Percentiles rank a stretch among this genome's conserved stretches.
These are phyloP conservation scores for Nannobrachium achirus DNA, from an alignment of 2,113 vertebrate species.

Conservation along the genomic window DNA sequence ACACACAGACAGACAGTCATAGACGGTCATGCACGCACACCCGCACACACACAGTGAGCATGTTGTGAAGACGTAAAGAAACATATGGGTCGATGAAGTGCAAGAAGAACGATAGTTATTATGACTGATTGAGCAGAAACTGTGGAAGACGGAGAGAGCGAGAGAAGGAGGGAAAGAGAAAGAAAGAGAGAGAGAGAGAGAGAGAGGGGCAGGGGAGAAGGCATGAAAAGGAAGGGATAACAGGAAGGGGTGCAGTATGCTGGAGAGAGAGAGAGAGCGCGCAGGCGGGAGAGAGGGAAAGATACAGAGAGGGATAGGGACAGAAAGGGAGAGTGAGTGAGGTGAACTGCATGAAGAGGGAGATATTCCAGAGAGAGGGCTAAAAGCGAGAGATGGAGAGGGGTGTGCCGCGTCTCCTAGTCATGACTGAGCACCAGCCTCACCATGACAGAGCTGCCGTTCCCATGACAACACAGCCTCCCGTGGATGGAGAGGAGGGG, in stretches of 20 bases:
- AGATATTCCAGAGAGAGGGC: not conserved
- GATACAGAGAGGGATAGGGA: slow-evolving; percentile 10
- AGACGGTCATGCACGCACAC: not conserved
- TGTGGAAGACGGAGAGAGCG: not conserved
- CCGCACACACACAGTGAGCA: not conserved
- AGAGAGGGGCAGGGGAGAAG: not conserved
- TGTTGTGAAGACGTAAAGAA: too few species aligned
- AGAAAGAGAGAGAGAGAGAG: not conserved
- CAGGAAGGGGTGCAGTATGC: not conserved
- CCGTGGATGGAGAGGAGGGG: slow-evolving; percentile 63
- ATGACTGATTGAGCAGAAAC: too few species aligned
- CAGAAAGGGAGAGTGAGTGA: slow-evolving; percentile 9
- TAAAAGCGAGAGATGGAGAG: slow-evolving; percentile 17
- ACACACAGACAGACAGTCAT: slow-evolving; percentile 22
- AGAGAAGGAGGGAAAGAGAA: not conserved
- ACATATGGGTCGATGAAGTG: too few species aligned
- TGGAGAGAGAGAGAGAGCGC: slow-evolving; percentile 12
- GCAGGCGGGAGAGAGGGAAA: slow-evolving; percentile 5
- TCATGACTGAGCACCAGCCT: slow-evolving; percentile 75
- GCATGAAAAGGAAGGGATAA: slow-evolving; percentile 8
- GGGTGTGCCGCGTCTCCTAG: slow-evolving; percentile 70
- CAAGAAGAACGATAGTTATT: too few species aligned
- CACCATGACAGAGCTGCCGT: slow-evolving; percentile 72
- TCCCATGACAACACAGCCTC: slow-evolving; percentile 73
- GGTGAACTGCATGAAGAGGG: not conserved